A percentile compares a stretch with the other conserved stretches of the same genome.
These are phyloP conservation scores for Pogonophryne albipinna DNA, from an alignment of 2,797 vertebrate species.

Conservation along the genomic window DNA sequence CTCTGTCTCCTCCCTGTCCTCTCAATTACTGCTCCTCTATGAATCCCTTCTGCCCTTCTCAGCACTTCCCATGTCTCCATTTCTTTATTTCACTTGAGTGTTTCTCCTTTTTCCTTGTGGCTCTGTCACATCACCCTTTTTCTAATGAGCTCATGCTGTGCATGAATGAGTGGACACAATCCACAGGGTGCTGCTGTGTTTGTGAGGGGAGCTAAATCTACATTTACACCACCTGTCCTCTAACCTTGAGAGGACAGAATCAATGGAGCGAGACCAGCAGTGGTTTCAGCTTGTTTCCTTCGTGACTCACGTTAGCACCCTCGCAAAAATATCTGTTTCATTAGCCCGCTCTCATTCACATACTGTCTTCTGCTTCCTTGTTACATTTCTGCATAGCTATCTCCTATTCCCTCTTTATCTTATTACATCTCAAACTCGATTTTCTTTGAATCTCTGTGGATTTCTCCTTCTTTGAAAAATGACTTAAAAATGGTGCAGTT, in stretches of 20 bases:
- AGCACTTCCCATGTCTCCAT: slow-evolving; percentile 17
- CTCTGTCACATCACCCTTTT: slow-evolving; percentile 32
- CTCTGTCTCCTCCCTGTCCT: slow-evolving; percentile 58
- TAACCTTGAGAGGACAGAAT: slow-evolving; percentile 49
- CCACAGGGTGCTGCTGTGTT: slow-evolving; percentile 23
- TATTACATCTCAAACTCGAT: slow-evolving; percentile 1
- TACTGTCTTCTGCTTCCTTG: slow-evolving; percentile 14
- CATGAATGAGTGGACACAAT: slow-evolving; percentile 41
- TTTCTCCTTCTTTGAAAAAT: slow-evolving; percentile 1
- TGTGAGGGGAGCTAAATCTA: slow-evolving; percentile 36
- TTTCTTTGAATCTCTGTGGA: background rate
- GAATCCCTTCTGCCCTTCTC: slow-evolving; percentile 50
- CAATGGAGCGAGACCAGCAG: slow-evolving; percentile 43
- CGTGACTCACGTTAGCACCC: slow-evolving; percentile 23
- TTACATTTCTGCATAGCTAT: background rate
- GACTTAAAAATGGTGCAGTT: slow-evolving; percentile 25
- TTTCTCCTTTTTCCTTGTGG: slow-evolving; percentile 45
- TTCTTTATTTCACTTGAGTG: slow-evolving; percentile 40
- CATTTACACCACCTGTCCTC: slow-evolving; percentile 49
- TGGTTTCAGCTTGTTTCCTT: slow-evolving; percentile 57
- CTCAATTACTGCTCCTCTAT: slow-evolving; percentile 67
- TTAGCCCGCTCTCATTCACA: slow-evolving; percentile 23
- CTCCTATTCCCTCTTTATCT: slow-evolving; percentile 10
- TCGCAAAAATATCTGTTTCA: slow-evolving; percentile 51
- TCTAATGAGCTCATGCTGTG: slow-evolving; percentile 45